Evolutionary conservation across 2,888 invertebrate genomes (phyloP).

Genomic region (Balanococcus diminutus): DNA sequence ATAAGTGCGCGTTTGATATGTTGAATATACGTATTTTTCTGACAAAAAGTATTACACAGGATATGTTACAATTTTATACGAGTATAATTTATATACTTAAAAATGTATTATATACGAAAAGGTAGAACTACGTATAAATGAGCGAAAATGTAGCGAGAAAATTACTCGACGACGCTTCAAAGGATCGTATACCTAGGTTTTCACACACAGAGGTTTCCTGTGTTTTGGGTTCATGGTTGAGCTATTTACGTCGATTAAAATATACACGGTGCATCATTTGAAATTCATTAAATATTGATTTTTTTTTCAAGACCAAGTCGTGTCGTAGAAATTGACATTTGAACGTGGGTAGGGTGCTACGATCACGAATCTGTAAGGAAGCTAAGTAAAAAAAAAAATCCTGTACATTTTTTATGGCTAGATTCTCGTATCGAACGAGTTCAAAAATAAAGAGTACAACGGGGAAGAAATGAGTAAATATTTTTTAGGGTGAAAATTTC

Average conservation of each 20-base stretch:
- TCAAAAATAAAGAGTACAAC: not conserved
- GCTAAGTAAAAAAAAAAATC: not conserved
- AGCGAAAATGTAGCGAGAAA: not conserved
- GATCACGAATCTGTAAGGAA: not conserved
- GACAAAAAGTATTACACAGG: not conserved
- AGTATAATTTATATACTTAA: not conserved
- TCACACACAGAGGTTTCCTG: not conserved
- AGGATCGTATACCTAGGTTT: not conserved
- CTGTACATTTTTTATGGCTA: not conserved
- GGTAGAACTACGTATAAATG: not conserved
- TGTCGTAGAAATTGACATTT: not conserved
- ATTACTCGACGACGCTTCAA: not conserved
- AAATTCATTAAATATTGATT: not conserved
- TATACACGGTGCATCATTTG: not conserved
- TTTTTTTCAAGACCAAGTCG: not conserved
- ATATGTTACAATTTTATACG: constrained; percentile 13
- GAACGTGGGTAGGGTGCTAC: not conserved
- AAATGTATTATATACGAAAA: not conserved
- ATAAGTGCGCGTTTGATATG: constrained; percentile 25
- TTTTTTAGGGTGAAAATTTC: not conserved
- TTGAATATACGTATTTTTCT: constrained; percentile 6
- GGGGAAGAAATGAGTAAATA: not conserved
- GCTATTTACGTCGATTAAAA: not conserved
- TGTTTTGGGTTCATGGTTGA: not conserved
- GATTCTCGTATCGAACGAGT: not conserved